These are phyloP conservation scores for Phania funesta DNA, from an alignment of 2,888 invertebrate genomes.

Conservation along the genomic window DNA sequence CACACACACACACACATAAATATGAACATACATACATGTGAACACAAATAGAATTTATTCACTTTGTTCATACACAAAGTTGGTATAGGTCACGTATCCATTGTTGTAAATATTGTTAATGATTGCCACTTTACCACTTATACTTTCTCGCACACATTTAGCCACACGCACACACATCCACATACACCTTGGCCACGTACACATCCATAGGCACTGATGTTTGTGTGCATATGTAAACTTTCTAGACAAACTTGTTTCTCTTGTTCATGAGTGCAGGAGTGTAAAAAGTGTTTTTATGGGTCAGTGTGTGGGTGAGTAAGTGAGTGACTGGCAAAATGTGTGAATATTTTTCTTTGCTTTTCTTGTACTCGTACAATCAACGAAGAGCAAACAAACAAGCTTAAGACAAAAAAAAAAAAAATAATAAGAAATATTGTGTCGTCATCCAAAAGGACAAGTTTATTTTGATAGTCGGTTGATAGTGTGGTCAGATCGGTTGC, in stretches of 20 bases:
- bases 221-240: background rate
- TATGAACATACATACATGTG: background rate
- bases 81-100: constrained; percentile 35
- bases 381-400: background rate
- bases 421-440: no score
- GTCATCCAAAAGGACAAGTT: no score
- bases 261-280: background rate
- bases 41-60: background rate
- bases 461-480: no score
- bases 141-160: background rate
- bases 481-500: no score
- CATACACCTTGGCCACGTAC: no score
- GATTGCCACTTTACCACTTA: constrained; percentile 30
- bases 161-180: background rate
- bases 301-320: background rate
- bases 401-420: background rate
- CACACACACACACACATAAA: background rate
- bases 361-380: background rate
- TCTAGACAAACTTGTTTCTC: background rate
- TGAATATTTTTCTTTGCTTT: background rate
- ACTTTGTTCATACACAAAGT: background rate
- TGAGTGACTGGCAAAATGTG: no score
- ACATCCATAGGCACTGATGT: background rate
- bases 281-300: background rate
- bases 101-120: constrained; percentile 21